phyloP scores from a whole-genome alignment of 2,113 vertebrate genomes.

The human (Homo sapiens) region DNA sequence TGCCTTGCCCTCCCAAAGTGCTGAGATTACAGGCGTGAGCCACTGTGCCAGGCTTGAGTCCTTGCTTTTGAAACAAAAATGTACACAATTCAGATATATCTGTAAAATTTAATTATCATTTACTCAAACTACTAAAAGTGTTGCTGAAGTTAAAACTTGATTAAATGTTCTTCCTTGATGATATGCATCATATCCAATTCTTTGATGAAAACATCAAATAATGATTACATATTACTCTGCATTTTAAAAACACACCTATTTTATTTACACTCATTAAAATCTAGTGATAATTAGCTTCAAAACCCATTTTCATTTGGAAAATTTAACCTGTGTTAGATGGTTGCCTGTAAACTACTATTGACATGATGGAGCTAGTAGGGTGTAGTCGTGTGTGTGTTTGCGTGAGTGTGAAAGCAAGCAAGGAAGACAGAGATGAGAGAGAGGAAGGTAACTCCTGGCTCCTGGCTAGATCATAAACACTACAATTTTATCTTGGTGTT shows the following conservation, averaged over 20 bases:
- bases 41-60: neutral
- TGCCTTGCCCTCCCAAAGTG: no score
- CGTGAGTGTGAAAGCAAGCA: neutral
- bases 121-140: slow-evolving; percentile 21
- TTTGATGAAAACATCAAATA: slow-evolving; percentile 38
- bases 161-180: slow-evolving; percentile 11
- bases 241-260: slow-evolving; percentile 26
- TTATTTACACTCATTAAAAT: slow-evolving; percentile 46
- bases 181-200: neutral
- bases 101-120: slow-evolving; percentile 8
- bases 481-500: neutral
- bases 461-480: neutral
- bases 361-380: neutral
- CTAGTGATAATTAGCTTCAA: slow-evolving; percentile 26
- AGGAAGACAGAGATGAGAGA: neutral
- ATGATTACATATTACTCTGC: neutral
- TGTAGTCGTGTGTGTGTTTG: neutral
- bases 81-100: neutral
- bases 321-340: neutral
- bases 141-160: neutral
- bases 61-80: neutral
- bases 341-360: neutral
- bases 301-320: slow-evolving; percentile 31
- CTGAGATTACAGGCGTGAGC: no score
- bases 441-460: neutral